Percentiles rank a stretch among this genome's conserved stretches.
Evolutionary conservation across 1,140 invertebrate species (phyloP).

Genomic region (Psilanteris sp.): DNA sequence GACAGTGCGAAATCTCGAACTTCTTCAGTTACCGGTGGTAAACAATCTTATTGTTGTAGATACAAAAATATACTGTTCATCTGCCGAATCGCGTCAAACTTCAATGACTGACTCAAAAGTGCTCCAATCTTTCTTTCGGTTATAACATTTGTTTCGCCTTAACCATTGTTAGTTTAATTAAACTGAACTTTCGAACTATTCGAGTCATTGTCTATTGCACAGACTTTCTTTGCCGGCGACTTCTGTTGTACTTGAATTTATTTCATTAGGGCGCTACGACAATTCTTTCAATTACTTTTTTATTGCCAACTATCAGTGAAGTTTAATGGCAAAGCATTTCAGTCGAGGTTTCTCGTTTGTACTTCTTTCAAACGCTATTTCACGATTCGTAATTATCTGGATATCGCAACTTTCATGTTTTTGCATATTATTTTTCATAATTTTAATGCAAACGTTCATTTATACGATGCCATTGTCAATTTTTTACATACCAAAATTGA

Average conservation of each 20-base stretch:
- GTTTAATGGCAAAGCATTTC: constrained; percentile 45
- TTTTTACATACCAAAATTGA: too few relatives aligned
- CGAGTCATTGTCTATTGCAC: constrained; percentile 36
- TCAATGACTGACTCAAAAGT: constrained; percentile 43
- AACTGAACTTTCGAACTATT: constrained; percentile 53
- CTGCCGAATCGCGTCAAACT: constrained; percentile 34
- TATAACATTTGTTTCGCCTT: constrained; percentile 30
- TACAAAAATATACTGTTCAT: constrained; percentile 44
- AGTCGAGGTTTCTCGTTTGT: constrained; percentile 39
- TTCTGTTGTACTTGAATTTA: constrained; percentile 58
- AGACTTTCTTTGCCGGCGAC: constrained; percentile 44
- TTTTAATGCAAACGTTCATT: too few relatives aligned
- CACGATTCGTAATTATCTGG: constrained; percentile 38
- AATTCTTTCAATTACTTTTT: constrained; percentile 61
- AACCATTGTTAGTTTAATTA: constrained; percentile 53
- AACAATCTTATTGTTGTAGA: constrained; percentile 45
- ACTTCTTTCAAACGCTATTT: constrained; percentile 27
- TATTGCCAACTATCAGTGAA: constrained; percentile 57
- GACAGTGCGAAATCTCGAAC: constrained; percentile 42
- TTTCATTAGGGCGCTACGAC: constrained; percentile 48
- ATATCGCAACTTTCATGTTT: not conserved
- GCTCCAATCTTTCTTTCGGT: not conserved
- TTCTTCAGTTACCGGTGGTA: constrained; percentile 44
- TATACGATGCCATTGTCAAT: too few relatives aligned
- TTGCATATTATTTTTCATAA: not conserved